Percentiles rank a stretch among this genome's conserved stretches.
phyloP scores from a whole-genome alignment of 2,888 invertebrate species.

The Melanostoma mellinum region DNA sequence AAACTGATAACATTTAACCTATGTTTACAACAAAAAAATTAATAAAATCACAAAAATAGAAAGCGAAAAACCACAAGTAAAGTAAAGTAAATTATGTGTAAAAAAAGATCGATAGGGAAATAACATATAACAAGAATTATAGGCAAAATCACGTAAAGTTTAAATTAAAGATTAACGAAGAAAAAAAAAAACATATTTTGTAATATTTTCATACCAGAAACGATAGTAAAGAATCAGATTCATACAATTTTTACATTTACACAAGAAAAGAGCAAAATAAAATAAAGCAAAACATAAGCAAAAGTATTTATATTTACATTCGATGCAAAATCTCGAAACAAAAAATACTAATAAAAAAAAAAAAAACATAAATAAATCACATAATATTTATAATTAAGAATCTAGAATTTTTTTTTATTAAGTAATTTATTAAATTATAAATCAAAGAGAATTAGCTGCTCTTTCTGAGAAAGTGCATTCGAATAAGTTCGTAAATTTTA shows the following conservation, averaged over 20 bases:
- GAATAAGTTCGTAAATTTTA: slow-evolving; percentile 25
- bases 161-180: slow-evolving; percentile 13
- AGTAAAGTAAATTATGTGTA: slow-evolving; percentile 63
- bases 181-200: slow-evolving; percentile 62
- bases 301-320: slow-evolving; percentile 71
- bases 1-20: slow-evolving; percentile 68
- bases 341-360: neutral
- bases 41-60: slow-evolving; percentile 13
- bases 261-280: slow-evolving; percentile 34
- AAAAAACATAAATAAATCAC: slow-evolving; percentile 19
- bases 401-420: slow-evolving; percentile 44
- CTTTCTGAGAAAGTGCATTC: slow-evolving; percentile 7
- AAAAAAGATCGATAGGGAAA: slow-evolving; percentile 61
- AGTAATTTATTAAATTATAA: slow-evolving; percentile 59
- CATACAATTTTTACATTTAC: slow-evolving; percentile 73
- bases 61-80: slow-evolving; percentile 30
- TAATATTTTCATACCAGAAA: slow-evolving; percentile 72
- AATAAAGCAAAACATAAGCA: slow-evolving; percentile 29
- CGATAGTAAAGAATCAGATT: slow-evolving; percentile 65
- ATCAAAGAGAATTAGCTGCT: neutral
- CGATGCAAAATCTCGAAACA: slow-evolving; percentile 50
- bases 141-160: slow-evolving; percentile 53
- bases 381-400: slow-evolving; percentile 53
- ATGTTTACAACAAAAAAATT: slow-evolving; percentile 60
- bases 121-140: slow-evolving; percentile 29